These are phyloP conservation scores for Diadromus collaris DNA, from an alignment of 2,888 invertebrate genomes.

Conservation along the genomic window DNA sequence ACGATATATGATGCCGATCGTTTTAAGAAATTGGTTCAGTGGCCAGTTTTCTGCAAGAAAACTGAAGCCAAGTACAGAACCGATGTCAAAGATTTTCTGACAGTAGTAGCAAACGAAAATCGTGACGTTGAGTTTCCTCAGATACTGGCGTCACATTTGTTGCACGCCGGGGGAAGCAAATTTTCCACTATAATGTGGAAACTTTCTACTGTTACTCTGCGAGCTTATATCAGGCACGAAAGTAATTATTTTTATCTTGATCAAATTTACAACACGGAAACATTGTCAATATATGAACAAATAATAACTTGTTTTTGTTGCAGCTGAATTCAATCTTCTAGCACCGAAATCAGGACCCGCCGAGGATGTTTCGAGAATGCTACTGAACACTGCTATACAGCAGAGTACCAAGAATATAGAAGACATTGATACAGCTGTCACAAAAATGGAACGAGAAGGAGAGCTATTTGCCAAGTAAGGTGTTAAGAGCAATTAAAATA, in stretches of 20 bases:
- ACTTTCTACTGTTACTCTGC: conserved; percentile 73
- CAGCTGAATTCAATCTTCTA: conserved; percentile 60
- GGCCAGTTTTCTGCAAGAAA: conserved; percentile 76
- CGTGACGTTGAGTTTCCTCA: conserved; percentile 74
- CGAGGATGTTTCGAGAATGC: conserved; percentile 63
- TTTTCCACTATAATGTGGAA: conserved; percentile 76
- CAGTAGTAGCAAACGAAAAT: conserved; percentile 71
- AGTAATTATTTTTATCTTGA: conserved; percentile 61
- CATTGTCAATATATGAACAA: neutral
- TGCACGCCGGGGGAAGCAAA: conserved; percentile 75
- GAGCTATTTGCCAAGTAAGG: conserved; percentile 58
- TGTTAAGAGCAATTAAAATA: conserved; percentile 14
- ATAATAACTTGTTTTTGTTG: conserved; percentile 31
- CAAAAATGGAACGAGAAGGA: conserved; percentile 48
- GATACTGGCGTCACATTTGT: conserved; percentile 73
- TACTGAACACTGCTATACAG: conserved; percentile 64
- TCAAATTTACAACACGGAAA: neutral
- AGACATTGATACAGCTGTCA: conserved; percentile 48
- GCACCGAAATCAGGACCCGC: conserved; percentile 66
- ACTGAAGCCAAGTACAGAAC: conserved; percentile 75
- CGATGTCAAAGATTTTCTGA: conserved; percentile 72
- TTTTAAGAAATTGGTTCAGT: conserved; percentile 71
- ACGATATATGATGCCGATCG: conserved; percentile 72
- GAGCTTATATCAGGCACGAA: conserved; percentile 68
- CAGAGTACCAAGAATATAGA: conserved; percentile 53